Percentiles rank a stretch among this genome's conserved stretches.
Evolutionary conservation across 2,888 invertebrate species (phyloP).

Genomic region (Drosophila parthenogenetica): DNA sequence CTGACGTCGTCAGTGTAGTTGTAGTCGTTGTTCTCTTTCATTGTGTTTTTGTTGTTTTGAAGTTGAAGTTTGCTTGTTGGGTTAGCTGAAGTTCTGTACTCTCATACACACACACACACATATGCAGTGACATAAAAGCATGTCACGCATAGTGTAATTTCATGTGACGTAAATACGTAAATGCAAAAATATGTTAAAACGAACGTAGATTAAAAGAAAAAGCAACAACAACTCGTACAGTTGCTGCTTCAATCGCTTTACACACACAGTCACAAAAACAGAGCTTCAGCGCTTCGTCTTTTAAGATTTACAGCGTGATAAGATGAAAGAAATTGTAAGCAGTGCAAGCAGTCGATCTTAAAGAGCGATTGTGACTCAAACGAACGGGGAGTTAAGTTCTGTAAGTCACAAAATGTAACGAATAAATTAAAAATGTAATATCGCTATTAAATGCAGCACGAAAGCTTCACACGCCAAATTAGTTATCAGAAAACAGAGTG

Average conservation of each 20-base stretch:
- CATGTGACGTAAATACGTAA: slow-evolving; percentile 78
- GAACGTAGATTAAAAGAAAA: slow-evolving; percentile 55
- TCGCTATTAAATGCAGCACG: too few relatives aligned
- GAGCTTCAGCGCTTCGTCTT: background rate
- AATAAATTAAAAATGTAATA: background rate
- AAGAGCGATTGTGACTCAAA: background rate
- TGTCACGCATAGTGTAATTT: slow-evolving; percentile 76
- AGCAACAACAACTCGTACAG: slow-evolving; percentile 7
- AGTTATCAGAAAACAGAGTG: background rate
- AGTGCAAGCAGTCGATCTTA: slow-evolving; percentile 1
- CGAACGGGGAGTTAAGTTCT: background rate
- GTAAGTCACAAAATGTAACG: background rate
- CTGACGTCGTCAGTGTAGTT: slow-evolving; percentile 26
- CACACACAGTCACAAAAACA: background rate
- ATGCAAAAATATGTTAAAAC: slow-evolving; percentile 77
- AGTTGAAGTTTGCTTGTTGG: slow-evolving; percentile 70
- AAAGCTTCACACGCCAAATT: slow-evolving; percentile 3
- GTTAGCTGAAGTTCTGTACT: slow-evolving; percentile 68
- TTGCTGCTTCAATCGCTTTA: slow-evolving; percentile 22
- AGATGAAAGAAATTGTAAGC: background rate
- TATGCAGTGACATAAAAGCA: slow-evolving; percentile 59
- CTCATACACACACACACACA: slow-evolving; percentile 32
- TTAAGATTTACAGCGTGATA: background rate
- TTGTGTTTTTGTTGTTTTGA: slow-evolving; percentile 49
- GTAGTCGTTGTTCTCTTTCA: slow-evolving; percentile 19